Percentiles rank a stretch among this genome's conserved stretches.
phyloP scores from a whole-genome alignment of 2,797 vertebrate genomes.

The Chrysocyon brachyurus region DNA sequence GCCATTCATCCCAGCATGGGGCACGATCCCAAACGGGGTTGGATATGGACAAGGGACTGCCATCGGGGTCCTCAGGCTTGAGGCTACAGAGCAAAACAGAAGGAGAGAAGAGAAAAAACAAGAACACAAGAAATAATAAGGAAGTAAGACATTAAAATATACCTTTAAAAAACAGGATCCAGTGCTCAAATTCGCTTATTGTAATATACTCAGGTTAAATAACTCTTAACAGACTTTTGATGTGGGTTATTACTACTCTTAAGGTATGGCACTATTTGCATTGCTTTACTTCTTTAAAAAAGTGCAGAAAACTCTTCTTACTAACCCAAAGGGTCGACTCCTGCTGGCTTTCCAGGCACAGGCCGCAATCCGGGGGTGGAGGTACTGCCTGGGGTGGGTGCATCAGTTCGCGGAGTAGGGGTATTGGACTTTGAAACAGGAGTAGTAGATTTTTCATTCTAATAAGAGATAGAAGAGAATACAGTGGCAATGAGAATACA shows the following conservation, averaged over 20 bases:
- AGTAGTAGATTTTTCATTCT: conserved; percentile 99
- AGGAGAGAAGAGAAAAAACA: conserved; percentile 23
- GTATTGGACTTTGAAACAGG: conserved; percentile 99
- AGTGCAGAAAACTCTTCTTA: conserved; percentile 63
- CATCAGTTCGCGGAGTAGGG: conserved; percentile 97
- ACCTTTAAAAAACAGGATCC: background rate
- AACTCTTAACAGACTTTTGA: background rate
- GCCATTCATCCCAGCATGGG: conserved; percentile 97
- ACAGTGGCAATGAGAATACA: conserved; percentile 18
- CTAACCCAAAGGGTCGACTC: conserved; percentile 97
- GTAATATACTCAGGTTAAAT: background rate
- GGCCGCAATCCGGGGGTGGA: conserved; percentile 97
- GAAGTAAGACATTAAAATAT: background rate
- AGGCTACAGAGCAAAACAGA: conserved; percentile 85
- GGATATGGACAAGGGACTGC: conserved; percentile 98
- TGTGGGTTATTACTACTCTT: background rate
- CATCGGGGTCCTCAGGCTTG: conserved; percentile 97
- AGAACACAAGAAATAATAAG: background rate
- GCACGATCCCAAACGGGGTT: conserved; percentile 97
- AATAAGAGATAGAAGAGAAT: conserved; percentile 78
- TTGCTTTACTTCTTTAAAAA: conserved; percentile 14
- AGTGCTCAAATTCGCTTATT: background rate
- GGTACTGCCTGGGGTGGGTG: conserved; percentile 98
- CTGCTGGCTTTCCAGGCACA: conserved; percentile 97
- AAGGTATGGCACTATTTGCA: background rate